phyloP scores from a whole-genome alignment of 92 coral and sea anemone species.

The Heteractis magnifica region DNA sequence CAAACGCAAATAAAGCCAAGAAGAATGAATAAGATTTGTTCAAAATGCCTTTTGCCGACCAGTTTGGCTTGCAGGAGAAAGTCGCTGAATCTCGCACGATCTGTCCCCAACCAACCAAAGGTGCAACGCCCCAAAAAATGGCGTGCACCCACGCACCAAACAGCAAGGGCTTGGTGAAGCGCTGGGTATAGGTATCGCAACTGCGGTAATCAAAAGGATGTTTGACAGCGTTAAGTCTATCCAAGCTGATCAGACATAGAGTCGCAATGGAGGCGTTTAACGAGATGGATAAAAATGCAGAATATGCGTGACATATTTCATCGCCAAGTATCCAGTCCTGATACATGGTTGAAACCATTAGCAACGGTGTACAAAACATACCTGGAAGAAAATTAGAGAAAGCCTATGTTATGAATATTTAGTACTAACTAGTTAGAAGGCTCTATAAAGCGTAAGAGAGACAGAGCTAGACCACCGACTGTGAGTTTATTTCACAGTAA shows the following conservation, averaged over 20 bases:
- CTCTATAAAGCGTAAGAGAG: neutral
- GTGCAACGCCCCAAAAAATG: conserved; percentile 77
- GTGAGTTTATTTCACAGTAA: no score
- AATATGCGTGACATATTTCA: conserved; percentile 49
- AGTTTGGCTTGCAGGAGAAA: conserved; percentile 81
- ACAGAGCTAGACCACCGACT: no score
- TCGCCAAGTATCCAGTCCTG: conserved; percentile 75
- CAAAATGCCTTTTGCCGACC: conserved; percentile 64
- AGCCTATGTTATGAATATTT: neutral
- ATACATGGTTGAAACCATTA: conserved; percentile 53
- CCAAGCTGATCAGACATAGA: conserved; percentile 73
- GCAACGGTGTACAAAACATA: conserved; percentile 66
- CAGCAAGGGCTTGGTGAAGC: conserved; percentile 43
- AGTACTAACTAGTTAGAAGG: no score
- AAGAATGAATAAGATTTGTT: conserved; percentile 64
- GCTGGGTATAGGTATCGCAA: conserved; percentile 66
- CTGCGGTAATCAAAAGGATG: conserved; percentile 76
- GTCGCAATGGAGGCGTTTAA: conserved; percentile 81
- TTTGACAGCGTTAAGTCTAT: conserved; percentile 76
- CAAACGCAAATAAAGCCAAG: conserved; percentile 74
- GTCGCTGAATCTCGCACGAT: conserved; percentile 63
- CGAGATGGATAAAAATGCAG: conserved; percentile 60
- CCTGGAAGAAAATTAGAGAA: conserved; percentile 36
- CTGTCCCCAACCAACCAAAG: conserved; percentile 85
- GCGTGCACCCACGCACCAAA: conserved; percentile 61